Conservation (phyloP, 2,797 vertebrate genomes). For the Phalanger gymnotis region DNA sequence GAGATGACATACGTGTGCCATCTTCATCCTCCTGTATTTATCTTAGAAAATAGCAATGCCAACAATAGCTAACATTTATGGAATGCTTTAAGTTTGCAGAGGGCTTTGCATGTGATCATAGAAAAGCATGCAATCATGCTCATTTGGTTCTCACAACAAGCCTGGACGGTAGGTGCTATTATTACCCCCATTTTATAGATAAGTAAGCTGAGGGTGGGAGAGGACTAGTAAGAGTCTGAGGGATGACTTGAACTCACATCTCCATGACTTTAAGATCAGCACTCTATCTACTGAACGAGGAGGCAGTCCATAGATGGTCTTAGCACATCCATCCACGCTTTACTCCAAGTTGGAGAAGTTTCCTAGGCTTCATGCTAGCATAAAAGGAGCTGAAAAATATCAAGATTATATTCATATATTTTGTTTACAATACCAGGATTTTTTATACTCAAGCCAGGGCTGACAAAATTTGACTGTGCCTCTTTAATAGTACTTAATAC, state of each 20-base stretch:
- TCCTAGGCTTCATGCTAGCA: neutral
- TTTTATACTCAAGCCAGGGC: neutral
- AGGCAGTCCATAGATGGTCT: neutral
- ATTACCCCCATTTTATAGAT: neutral
- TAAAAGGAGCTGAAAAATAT: neutral
- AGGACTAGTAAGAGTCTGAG: neutral
- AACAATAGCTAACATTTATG: neutral
- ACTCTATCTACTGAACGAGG: neutral
- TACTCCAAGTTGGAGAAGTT: neutral
- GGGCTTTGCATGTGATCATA: neutral
- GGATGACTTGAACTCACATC: neutral
- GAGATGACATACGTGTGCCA: slow-evolving; percentile 49
- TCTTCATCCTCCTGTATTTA: slow-evolving; percentile 63
- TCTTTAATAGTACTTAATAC: neutral
- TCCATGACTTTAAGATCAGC: neutral
- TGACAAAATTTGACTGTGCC: neutral
- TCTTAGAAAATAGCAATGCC: neutral
- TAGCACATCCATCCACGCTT: neutral
- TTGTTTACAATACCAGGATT: neutral
- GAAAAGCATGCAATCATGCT: neutral
- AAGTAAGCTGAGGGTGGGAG: neutral
- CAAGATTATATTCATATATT: neutral
- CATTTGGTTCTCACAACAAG: neutral
- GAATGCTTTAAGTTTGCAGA: neutral
- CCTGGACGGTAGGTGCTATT: neutral